Base-by-base conservation (phyloP, 2,888 invertebrate genomes). In the Ramazzottius varieornatus region DNA sequence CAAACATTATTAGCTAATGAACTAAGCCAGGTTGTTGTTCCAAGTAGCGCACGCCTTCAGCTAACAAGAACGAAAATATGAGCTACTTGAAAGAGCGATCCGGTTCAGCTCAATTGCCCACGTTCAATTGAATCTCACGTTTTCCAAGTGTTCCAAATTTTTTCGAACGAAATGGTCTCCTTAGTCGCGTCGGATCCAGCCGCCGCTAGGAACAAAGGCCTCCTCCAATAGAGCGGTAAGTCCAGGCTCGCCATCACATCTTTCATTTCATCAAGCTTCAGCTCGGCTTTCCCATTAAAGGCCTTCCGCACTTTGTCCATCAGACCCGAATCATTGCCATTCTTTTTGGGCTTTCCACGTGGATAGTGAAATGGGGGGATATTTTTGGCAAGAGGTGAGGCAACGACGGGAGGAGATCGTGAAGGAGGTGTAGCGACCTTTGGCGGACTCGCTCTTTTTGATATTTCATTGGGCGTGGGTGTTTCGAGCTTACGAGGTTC, bases 151-250 rank as follows among this genome's bases (percentile, higher is more conserved):
- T 86, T 86, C 68, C 89, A 82, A 76, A 91, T 90, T 72, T 84
- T 83, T 74, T 84, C 83, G 70, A 85, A 83, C 71, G 90, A 88
- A 68, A 91, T 83, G 65, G 79, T 81, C 77, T 83, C 75, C 80
- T 83, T 79, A 76, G 85, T 46, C 73, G 32, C 29, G 24, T 72
- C 81, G 74, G 86, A 82, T 33, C 75, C 76, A 77, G 88, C 83
- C 40, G 87, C 86, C 65, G 88, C 86, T 68, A 86, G 82, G 80
- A 89, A 93, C 68, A 98, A 80, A n/a, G 93, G 88, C 75, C 86
- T 85, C 76, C 96, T 94, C 94, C 94, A 96, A 79, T 94, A 98
- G 66, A 92, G 81, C 16, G 96, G 91, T 70, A 93, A 80, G 70
- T 88, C 88, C 54, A 54, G 29, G 54, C 20, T 29, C 20, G 20